Base-by-base conservation (phyloP, 2,797 vertebrate species). In the Enteromius unitaeniatus region DNA sequence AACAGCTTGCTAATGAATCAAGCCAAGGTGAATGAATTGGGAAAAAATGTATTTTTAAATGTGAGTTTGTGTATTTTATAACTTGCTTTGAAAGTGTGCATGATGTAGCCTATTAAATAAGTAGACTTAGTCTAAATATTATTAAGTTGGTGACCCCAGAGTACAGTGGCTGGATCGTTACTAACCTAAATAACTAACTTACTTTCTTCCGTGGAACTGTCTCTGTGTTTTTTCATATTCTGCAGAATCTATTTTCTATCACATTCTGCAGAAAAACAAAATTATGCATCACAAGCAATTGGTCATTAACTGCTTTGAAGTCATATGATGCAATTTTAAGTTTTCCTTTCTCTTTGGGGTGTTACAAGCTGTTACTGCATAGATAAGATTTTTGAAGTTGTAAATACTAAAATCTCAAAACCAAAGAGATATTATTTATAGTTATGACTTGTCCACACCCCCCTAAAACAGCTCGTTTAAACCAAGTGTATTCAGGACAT, bases 1-100 rank as follows among this genome's bases (percentile, higher is more conserved):
- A 76, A 82, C 40, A 72, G 34, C 55, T 75, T 34, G 62, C 76
- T 76, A 34, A 84, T 76, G 64, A 67, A 42, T 79, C n/a, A 49
- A 73, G 69, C 72, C 31, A 55, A 49, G 60, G 8, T 37, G 14
- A n/a, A 76, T 47, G 67, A 37, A 77, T 58, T 73, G 42, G 6
- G 34, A 42, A 37, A 55, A 15, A 1, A 47, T 9, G 2, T 40
- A 17, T n/a, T 75, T 37, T 75, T 75, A 37, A 75, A 75, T 58
- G 34, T 17, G 21, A 55, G 17, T 8, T 14, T 40, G 37, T 42
- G 15, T 60, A 23, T 40, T n/a, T 26, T 58, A 58, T 58, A 37
- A 34, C 51, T 40, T 23, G 21, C 31, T 58, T 58, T 76, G 8
- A 68, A 68, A 40, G 9, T 40, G 51, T 75, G 21, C 3, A 75